These are phyloP conservation scores for Propithecus perrieri DNA, from an alignment of 2,797 vertebrate genomes.

Conservation along the genomic window DNA sequence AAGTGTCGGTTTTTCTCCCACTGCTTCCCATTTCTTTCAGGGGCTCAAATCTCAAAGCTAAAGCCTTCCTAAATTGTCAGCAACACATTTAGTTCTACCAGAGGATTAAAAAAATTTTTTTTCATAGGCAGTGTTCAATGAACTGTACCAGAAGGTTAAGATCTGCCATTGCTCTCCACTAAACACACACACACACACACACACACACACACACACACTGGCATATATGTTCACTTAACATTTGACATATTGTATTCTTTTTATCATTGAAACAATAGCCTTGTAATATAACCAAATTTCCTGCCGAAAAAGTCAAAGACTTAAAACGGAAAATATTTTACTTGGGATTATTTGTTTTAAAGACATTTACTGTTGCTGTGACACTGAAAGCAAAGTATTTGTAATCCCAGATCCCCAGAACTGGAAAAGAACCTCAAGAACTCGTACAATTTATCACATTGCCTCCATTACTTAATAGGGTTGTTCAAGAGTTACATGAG, in stretches of 20 bases:
- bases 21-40: neutral
- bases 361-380: constrained; percentile 24
- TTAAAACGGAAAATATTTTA: constrained; percentile 52
- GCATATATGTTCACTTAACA: neutral
- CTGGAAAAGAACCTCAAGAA: neutral
- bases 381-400: constrained; percentile 41
- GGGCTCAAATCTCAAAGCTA: constrained; percentile 16
- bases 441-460: neutral
- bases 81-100: neutral
- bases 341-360: constrained; percentile 6
- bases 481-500: neutral
- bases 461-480: neutral
- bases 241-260: constrained; percentile 3
- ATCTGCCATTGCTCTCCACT: neutral
- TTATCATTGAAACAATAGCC: constrained; percentile 6
- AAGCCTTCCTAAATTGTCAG: neutral
- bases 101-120: neutral
- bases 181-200: neutral
- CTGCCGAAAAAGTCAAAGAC: constrained; percentile 5
- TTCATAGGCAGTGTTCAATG: neutral
- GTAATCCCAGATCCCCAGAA: neutral
- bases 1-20: neutral
- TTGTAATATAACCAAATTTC: constrained; percentile 30
- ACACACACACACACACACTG: neutral
- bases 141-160: neutral